Base-by-base conservation (phyloP, 30 jellyfish, hydroid and myxozoan species). In the Euphysa ruthae region DNA sequence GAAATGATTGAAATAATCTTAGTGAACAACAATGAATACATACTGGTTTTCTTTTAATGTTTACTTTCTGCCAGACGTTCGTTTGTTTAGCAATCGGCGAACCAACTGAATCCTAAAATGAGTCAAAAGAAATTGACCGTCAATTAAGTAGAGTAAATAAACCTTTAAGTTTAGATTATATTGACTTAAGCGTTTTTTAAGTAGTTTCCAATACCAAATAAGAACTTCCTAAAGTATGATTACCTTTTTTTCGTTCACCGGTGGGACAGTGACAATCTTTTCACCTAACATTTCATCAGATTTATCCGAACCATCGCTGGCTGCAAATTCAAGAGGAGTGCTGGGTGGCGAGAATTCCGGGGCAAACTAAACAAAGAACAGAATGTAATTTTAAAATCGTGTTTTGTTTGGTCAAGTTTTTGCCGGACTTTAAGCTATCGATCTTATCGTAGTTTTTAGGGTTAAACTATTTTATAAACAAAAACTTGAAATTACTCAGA, bases 41-140 rank as follows among this genome's bases (percentile, higher is more conserved):
- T 68, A 68, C 80, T 4, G 27, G 38, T 27, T 68, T 68, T 1
- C 69, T 73, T 43, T 68, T 68, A 15, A 58, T 29, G 52, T 68
- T 68, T 14, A 68, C 69, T 68, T 68, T 68, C 44, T 7, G 69
- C 80, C 80, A 68, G 7, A 68, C 80, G 50, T 68, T 68, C 5
- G 74, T 58, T 13, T 16, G 19, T 15, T 35, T 29, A 6, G 80
- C 74, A 8, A 52, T 21, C 2, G 69, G 30, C 15, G 80, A 58
- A 6, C 54, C 55, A 18, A 10, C 32, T 10, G 46, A 51, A 42
- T 50, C 80, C 69, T 68, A 8, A 34, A 20, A 15, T 18, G n/a
- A n/a, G n/a, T n/a, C n/a, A n/a, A n/a, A n/a, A n/a, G n/a, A n/a
- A n/a, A n/a, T n/a, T n/a, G n/a, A n/a, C n/a, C n/a, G n/a, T n/a